Conservation (phyloP, 2,113 vertebrate species). For the Connochaetes taurinus region DNA sequence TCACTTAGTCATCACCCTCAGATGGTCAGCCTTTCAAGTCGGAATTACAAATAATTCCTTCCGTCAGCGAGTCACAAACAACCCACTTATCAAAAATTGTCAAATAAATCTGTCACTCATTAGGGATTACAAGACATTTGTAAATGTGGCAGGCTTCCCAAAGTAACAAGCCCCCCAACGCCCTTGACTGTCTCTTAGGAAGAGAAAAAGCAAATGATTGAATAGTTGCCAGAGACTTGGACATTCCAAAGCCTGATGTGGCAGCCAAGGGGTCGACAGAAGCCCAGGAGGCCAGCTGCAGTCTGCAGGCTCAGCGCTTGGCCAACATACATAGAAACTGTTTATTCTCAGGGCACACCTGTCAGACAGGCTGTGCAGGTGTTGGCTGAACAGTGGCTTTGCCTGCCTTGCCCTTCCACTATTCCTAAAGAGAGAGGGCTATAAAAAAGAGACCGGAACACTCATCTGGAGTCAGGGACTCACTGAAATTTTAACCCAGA, state of each 20-base stretch:
- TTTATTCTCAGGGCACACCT: conserved; percentile 59
- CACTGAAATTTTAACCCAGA: conserved; percentile 17
- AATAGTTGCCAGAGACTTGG: conserved; percentile 5
- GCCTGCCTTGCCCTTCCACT: background rate
- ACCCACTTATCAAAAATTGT: conserved; percentile 81
- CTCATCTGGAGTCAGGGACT: background rate
- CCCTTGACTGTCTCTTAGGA: conserved; percentile 70
- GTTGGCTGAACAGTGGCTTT: background rate
- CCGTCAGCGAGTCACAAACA: conserved; percentile 77
- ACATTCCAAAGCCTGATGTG: conserved; percentile 34
- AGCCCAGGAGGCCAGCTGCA: conserved; percentile 59
- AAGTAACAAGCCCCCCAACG: conserved; percentile 67
- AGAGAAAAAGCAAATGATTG: conserved; percentile 37
- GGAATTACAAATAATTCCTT: conserved; percentile 81
- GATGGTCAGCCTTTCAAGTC: conserved; percentile 77
- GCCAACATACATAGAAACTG: conserved; percentile 22
- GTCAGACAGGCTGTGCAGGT: conserved; percentile 58
- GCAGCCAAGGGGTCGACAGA: background rate
- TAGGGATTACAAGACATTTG: conserved; percentile 73
- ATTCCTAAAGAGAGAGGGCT: conserved; percentile 38
- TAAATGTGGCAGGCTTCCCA: conserved; percentile 76
- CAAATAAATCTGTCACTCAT: conserved; percentile 81
- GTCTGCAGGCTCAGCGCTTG: conserved; percentile 1
- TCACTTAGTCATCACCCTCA: conserved; percentile 74
- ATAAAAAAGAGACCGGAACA: background rate